Conservation (phyloP, 2,888 invertebrate genomes). For the Leucophenga maculata region DNA sequence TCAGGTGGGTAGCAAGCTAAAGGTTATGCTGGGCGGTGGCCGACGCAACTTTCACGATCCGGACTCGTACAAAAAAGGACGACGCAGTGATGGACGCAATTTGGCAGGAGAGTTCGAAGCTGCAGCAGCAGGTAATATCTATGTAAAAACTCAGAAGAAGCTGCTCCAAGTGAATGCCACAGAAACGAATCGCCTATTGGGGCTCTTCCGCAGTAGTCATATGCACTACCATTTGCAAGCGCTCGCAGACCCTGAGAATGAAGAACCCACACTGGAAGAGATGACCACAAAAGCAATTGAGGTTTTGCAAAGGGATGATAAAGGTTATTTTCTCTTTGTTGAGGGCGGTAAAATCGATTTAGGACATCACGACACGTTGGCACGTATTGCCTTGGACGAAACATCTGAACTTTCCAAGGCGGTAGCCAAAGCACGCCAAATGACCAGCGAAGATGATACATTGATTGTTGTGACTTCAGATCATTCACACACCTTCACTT, state of each 20-base stretch:
- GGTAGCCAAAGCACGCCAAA: conserved; percentile 76
- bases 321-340: conserved; percentile 85
- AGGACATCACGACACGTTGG: conserved; percentile 66
- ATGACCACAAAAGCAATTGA: conserved; percentile 83
- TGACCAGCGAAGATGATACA: conserved; percentile 80
- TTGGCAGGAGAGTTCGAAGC: conserved; percentile 79
- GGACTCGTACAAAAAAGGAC: conserved; percentile 73
- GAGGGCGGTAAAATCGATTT: conserved; percentile 75
- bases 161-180: conserved; percentile 72
- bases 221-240: conserved; percentile 80
- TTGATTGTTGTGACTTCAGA: conserved; percentile 86
- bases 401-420: conserved; percentile 82
- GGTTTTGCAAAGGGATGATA: conserved; percentile 76
- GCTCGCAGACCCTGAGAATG: conserved; percentile 68
- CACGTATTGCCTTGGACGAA: conserved; percentile 68
- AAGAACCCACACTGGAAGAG: conserved; percentile 80
- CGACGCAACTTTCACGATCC: conserved; percentile 77
- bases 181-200: conserved; percentile 76
- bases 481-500: conserved; percentile 84
- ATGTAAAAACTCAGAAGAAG: conserved; percentile 74
- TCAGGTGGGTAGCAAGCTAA: conserved; percentile 79
- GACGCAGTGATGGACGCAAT: conserved; percentile 77
- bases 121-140: conserved; percentile 72
- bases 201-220: conserved; percentile 79
- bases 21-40: conserved; percentile 86